A percentile compares a stretch with the other conserved stretches of the same genome.
Conservation (phyloP, 2,888 invertebrate genomes). For the Aquatica leii region DNA sequence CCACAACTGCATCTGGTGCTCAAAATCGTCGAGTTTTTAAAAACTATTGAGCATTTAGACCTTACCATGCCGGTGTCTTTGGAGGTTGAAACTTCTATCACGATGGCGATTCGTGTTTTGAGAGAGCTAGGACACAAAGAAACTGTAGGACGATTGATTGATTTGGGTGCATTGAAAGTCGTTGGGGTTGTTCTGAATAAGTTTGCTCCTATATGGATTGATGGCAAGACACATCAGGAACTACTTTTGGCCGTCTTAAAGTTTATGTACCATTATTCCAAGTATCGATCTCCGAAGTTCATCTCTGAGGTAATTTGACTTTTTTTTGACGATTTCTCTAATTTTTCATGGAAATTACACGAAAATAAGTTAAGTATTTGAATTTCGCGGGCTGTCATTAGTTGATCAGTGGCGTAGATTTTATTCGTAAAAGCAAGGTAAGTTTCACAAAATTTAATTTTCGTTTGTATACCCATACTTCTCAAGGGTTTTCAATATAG, state of each 20-base stretch:
- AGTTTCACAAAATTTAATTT: too few relatives aligned
- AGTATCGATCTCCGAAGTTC: conserved; percentile 12
- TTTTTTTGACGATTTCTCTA: too few relatives aligned
- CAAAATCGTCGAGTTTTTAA: conserved; percentile 50
- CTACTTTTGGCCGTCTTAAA: conserved; percentile 52
- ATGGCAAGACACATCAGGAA: conserved; percentile 48
- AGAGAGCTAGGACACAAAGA: conserved; percentile 51
- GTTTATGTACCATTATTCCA: conserved; percentile 53
- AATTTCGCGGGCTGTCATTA: too few relatives aligned
- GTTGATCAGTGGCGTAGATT: too few relatives aligned
- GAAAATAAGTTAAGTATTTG: too few relatives aligned
- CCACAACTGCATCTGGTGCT: conserved; percentile 51
- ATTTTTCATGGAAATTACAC: too few relatives aligned
- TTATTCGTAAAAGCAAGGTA: too few relatives aligned
- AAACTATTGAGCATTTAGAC: conserved; percentile 41
- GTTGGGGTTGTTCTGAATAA: conserved; percentile 54
- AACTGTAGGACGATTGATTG: conserved; percentile 47
- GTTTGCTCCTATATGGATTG: conserved; percentile 51
- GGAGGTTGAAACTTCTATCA: conserved; percentile 43
- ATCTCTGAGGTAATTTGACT: background rate
- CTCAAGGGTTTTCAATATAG: too few relatives aligned
- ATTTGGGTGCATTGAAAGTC: conserved; percentile 48
- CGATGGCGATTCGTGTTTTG: conserved; percentile 61
- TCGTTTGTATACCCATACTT: too few relatives aligned
- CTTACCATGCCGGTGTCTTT: conserved; percentile 23